A percentile compares a stretch with the other conserved stretches of the same genome.
phyloP scores from a whole-genome alignment of 1,140 invertebrate genomes.

The Dreissena rostriformis region DNA sequence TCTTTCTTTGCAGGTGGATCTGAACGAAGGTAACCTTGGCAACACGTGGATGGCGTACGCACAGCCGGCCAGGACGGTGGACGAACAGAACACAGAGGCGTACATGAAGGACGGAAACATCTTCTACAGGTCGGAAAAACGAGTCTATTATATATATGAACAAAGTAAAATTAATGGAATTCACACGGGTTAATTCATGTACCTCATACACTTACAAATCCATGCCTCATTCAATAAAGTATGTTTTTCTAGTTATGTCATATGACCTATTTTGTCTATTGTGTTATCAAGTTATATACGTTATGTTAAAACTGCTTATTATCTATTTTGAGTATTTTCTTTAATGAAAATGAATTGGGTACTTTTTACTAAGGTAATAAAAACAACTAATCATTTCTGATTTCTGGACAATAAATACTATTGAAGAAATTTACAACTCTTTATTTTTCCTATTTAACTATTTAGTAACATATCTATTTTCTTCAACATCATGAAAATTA shows the following conservation, averaged over 20 bases:
- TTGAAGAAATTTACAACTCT: no score
- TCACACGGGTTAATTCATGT: neutral
- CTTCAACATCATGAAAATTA: no score
- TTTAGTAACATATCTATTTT: no score
- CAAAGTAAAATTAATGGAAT: neutral
- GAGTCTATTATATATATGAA: no score
- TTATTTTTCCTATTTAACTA: no score
- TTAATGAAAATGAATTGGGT: neutral
- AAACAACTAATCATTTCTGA: no score
- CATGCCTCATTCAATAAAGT: neutral
- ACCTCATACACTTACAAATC: neutral
- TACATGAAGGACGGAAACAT: slow-evolving; percentile 79
- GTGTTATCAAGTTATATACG: neutral
- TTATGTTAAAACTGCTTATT: neutral
- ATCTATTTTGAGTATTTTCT: neutral
- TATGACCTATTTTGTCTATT: neutral
- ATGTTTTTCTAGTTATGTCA: neutral
- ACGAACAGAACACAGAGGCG: slow-evolving; percentile 82
- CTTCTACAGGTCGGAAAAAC: slow-evolving; percentile 74
- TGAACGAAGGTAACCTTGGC: slow-evolving; percentile 14
- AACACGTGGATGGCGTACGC: slow-evolving; percentile 79
- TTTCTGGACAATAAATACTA: no score
- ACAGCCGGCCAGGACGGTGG: slow-evolving; percentile 76
- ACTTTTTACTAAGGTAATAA: no score
- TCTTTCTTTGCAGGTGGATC: slow-evolving; percentile 12